phyloP scores from a whole-genome alignment of 1,140 invertebrate species.

The Pararge aegeria region DNA sequence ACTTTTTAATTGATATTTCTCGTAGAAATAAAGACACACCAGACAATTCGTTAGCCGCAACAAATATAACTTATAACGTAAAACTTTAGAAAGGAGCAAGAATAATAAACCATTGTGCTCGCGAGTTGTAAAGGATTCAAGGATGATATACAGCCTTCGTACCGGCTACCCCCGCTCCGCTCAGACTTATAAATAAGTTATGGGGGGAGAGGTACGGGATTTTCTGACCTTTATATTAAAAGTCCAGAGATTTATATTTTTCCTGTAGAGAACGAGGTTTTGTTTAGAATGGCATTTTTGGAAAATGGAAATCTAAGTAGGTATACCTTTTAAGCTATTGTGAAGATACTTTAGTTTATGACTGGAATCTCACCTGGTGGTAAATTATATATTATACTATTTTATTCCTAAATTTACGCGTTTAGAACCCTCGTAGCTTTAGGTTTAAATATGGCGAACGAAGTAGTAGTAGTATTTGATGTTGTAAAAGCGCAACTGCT shows the following conservation, averaged over 20 bases:
- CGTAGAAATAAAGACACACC: not conserved
- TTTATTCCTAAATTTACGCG: too few relatives aligned
- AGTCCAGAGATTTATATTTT: slow-evolving; percentile 50
- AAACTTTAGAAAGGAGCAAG: not conserved
- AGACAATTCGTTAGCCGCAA: not conserved
- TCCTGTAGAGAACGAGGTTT: slow-evolving; percentile 1
- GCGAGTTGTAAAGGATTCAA: slow-evolving; percentile 41
- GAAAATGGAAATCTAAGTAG: too few relatives aligned
- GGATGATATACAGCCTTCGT: slow-evolving; percentile 42
- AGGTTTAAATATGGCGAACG: too few relatives aligned
- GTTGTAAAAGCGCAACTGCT: too few relatives aligned
- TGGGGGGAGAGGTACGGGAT: slow-evolving; percentile 42
- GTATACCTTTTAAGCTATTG: too few relatives aligned
- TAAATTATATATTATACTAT: too few relatives aligned
- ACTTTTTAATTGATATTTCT: not conserved
- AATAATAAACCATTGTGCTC: not conserved
- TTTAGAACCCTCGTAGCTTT: too few relatives aligned
- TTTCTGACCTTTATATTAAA: slow-evolving; percentile 53
- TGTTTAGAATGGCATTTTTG: slow-evolving; percentile 1
- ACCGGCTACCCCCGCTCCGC: slow-evolving; percentile 30
- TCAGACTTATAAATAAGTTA: slow-evolving; percentile 57
- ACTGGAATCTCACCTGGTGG: too few relatives aligned
- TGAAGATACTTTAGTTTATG: too few relatives aligned
- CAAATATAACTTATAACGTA: not conserved
- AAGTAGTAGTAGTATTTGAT: too few relatives aligned